Conservation (phyloP, 2,113 vertebrate species). For the Crotalus helleri region DNA sequence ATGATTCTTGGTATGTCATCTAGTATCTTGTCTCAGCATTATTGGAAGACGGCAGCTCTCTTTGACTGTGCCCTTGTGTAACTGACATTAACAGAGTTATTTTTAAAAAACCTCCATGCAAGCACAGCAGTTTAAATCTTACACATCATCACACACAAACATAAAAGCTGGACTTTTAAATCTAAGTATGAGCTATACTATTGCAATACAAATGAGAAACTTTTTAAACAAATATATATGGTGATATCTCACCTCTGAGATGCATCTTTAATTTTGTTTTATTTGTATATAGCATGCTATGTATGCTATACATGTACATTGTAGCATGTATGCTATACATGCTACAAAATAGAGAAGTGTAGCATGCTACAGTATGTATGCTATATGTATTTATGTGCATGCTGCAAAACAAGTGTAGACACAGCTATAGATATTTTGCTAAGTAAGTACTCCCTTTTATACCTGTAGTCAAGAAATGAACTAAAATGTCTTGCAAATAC, state of each 20-base stretch:
- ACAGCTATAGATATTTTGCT: neutral
- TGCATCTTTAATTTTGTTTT: neutral
- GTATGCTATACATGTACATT: neutral
- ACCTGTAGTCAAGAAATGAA: neutral
- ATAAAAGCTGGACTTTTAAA: neutral
- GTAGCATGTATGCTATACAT: neutral
- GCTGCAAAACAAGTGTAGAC: neutral
- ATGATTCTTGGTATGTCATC: constrained; percentile 45
- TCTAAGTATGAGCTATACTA: neutral
- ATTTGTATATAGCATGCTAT: neutral
- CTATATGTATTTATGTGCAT: neutral
- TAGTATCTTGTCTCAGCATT: constrained; percentile 31
- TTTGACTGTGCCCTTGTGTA: neutral
- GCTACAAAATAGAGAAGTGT: neutral
- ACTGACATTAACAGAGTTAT: constrained; percentile 19
- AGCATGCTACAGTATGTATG: neutral
- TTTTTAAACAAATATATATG: neutral
- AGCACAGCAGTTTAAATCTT: constrained; percentile 14
- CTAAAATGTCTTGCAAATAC: neutral
- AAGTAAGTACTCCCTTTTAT: neutral
- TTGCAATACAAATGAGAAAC: neutral
- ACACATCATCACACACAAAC: neutral
- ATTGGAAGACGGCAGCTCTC: constrained; percentile 12
- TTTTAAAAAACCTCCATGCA: constrained; percentile 26
- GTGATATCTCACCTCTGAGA: neutral